A percentile compares a stretch with the other conserved stretches of the same genome.
Evolutionary conservation across 2,113 vertebrate genomes (phyloP).

Genomic region (Sebastes schlegelii): DNA sequence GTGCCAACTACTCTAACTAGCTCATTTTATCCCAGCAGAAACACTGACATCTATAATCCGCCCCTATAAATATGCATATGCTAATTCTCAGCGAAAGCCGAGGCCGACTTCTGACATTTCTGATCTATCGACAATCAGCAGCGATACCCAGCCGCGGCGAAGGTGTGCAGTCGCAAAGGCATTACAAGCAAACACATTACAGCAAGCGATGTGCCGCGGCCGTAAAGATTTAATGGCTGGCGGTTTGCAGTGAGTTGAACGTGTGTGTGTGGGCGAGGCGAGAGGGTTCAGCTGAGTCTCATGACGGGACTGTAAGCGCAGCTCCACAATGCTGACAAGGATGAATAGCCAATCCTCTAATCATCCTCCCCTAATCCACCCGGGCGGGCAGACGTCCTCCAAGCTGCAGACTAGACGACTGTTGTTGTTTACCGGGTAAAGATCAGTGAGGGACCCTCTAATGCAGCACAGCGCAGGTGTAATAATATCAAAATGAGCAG

Average conservation of each 20-base stretch:
- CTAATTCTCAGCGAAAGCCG: conserved; percentile 13
- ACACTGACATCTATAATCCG: conserved; percentile 4
- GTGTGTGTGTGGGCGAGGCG: not conserved
- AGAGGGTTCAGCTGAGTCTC: conserved; percentile 14
- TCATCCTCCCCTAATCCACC: conserved; percentile 72
- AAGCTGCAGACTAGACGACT: conserved; percentile 49
- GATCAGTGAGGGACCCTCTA: conserved; percentile 43
- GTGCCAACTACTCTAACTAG: conserved; percentile 13
- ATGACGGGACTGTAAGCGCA: conserved; percentile 8
- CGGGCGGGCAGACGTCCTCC: conserved; percentile 60
- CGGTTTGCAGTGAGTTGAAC: not conserved
- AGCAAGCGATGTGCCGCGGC: not conserved
- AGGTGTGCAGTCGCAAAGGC: conserved; percentile 5
- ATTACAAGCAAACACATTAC: conserved; percentile 11
- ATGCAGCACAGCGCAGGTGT: conserved; percentile 10
- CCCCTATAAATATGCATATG: conserved; percentile 31
- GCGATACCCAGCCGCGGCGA: not conserved
- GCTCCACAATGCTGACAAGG: conserved; percentile 68
- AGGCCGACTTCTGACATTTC: conserved; percentile 19
- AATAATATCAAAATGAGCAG: conserved; percentile 42
- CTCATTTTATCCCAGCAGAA: conserved; percentile 34
- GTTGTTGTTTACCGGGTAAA: conserved; percentile 65
- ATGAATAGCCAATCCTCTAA: conserved; percentile 74
- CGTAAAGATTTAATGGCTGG: conserved; percentile 34
- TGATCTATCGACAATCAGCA: conserved; percentile 40